A percentile compares a stretch with the other conserved stretches of the same genome.
phyloP scores from a whole-genome alignment of 2,113 vertebrate genomes.

The Carassius gibelio region DNA sequence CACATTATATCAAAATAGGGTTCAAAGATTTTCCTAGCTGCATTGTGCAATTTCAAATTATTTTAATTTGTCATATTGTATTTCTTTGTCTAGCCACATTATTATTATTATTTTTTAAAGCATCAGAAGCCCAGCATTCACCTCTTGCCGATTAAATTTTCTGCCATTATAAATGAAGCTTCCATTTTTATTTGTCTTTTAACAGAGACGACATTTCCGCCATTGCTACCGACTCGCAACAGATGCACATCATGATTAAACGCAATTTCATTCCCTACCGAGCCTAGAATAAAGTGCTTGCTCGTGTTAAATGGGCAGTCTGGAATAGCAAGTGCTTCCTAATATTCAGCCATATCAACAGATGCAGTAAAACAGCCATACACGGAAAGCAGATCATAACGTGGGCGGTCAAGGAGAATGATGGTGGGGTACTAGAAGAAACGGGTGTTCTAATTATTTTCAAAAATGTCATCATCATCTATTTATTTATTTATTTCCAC shows the following conservation, averaged over 20 bases:
- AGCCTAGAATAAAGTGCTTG: constrained; percentile 52
- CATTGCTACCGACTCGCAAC: constrained; percentile 26
- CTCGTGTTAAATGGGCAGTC: constrained; percentile 59
- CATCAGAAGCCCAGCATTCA: constrained; percentile 13
- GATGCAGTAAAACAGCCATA: constrained; percentile 51
- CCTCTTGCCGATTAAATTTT: constrained; percentile 40
- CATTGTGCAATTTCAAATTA: neutral
- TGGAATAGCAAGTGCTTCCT: constrained; percentile 57
- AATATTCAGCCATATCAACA: constrained; percentile 60
- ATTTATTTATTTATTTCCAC: constrained; percentile 42
- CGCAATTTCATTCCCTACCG: constrained; percentile 54
- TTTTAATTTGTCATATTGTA: neutral
- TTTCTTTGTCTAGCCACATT: neutral
- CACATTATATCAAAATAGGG: too few relatives aligned
- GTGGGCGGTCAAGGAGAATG: constrained; percentile 7
- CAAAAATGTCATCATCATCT: constrained; percentile 46
- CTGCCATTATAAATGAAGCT: constrained; percentile 36
- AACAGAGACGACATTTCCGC: constrained; percentile 50
- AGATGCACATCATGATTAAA: constrained; percentile 57
- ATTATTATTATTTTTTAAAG: neutral
- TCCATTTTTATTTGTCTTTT: constrained; percentile 47
- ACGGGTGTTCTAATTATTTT: constrained; percentile 61
- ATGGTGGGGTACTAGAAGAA: constrained; percentile 23
- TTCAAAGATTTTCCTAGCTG: neutral
- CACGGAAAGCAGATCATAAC: constrained; percentile 31